These are phyloP conservation scores for Drosophila pallidifrons DNA, from an alignment of 1,140 invertebrate species.

Conservation along the genomic window DNA sequence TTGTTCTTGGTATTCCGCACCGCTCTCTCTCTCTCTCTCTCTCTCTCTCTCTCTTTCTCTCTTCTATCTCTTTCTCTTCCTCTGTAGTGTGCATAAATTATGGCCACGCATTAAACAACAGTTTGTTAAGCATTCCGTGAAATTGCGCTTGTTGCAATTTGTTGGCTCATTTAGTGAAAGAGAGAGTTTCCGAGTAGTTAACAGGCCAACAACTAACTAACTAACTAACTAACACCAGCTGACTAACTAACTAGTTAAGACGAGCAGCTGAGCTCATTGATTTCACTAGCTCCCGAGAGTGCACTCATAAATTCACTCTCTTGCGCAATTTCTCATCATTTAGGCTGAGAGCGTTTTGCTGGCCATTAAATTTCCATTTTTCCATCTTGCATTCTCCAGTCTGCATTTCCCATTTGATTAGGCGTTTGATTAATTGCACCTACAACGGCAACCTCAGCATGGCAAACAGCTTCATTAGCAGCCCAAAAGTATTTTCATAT, in stretches of 20 bases:
- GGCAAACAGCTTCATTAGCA: constrained; percentile 70
- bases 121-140: constrained; percentile 63
- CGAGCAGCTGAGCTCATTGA: constrained; percentile 35
- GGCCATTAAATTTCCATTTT: constrained; percentile 71
- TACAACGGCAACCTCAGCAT: constrained; percentile 3
- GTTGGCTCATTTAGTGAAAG: constrained; percentile 67
- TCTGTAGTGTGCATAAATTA: constrained; percentile 62
- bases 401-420: constrained; percentile 62
- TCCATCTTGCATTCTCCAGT: constrained; percentile 32
- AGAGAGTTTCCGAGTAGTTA: constrained; percentile 59
- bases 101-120: constrained; percentile 68
- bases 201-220: constrained; percentile 40
- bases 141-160: constrained; percentile 66
- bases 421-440: constrained; percentile 74
- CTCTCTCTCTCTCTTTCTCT: not conserved
- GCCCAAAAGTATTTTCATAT: constrained; percentile 49
- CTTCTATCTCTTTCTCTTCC: not conserved
- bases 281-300: constrained; percentile 23
- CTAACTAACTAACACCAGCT: constrained; percentile 10
- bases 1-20: constrained; percentile 68
- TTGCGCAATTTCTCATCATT: constrained; percentile 69
- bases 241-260: constrained; percentile 5
- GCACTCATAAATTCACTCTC: constrained; percentile 37
- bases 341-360: constrained; percentile 57
- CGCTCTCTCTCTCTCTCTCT: constrained; percentile 4